phyloP scores from a whole-genome alignment of 2,888 invertebrate genomes.

The Parthenolecanium corni region DNA sequence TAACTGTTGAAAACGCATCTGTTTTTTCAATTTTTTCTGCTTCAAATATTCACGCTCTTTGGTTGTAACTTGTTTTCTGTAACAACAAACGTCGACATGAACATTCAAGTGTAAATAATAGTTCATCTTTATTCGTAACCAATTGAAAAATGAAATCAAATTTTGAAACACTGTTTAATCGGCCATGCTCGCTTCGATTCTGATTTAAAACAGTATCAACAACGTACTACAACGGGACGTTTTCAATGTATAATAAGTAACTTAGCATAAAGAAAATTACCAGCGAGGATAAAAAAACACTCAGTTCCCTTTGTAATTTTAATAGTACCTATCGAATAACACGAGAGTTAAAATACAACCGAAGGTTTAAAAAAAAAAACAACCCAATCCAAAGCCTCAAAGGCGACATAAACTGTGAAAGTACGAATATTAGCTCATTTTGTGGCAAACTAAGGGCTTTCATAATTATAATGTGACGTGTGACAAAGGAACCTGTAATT shows the following conservation, averaged over 20 bases:
- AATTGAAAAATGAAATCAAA: too few relatives aligned
- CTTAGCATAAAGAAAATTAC: slow-evolving; percentile 22
- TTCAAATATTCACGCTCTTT: slow-evolving; percentile 88
- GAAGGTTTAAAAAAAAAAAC: too few relatives aligned
- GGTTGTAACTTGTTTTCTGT: slow-evolving; percentile 47
- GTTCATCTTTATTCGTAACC: too few relatives aligned
- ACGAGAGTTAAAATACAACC: slow-evolving; percentile 18
- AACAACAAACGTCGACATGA: slow-evolving; percentile 33
- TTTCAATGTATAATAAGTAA: slow-evolving; percentile 6
- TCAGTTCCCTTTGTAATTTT: background rate
- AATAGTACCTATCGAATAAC: slow-evolving; percentile 6
- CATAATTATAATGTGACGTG: too few relatives aligned
- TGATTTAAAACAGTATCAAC: too few relatives aligned
- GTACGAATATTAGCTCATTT: too few relatives aligned
- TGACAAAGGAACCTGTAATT: too few relatives aligned
- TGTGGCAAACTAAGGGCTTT: too few relatives aligned
- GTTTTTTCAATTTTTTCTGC: slow-evolving; percentile 90
- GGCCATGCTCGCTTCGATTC: background rate
- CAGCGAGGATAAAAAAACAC: slow-evolving; percentile 2
- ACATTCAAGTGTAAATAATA: too few relatives aligned
- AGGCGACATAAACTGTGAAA: too few relatives aligned
- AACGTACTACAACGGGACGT: background rate
- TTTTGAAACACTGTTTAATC: too few relatives aligned
- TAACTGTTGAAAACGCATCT: slow-evolving; percentile 82
- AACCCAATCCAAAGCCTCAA: too few relatives aligned